A percentile compares a stretch with the other conserved stretches of the same genome.
Conservation (phyloP, 2,113 vertebrate species). For the Asarcornis scutulata region DNA sequence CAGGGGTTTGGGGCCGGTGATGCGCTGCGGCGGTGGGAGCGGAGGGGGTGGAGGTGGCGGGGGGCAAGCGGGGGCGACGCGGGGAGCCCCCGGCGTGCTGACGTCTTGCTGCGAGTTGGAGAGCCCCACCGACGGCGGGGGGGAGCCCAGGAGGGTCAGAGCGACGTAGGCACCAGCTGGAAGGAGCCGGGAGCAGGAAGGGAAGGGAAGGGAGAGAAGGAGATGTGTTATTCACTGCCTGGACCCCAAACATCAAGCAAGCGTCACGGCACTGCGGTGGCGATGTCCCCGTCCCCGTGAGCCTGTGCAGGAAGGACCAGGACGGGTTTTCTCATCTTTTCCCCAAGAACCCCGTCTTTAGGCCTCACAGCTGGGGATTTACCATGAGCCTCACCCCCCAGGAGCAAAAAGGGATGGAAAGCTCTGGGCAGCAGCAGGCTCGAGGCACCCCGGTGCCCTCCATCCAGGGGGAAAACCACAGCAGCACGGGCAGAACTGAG, state of each 20-base stretch:
- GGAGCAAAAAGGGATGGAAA: neutral
- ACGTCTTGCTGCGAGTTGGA: constrained; percentile 59
- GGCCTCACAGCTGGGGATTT: neutral
- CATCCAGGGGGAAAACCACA: too few species aligned
- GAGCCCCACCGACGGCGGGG: constrained; percentile 57
- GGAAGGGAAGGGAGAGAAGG: too few species aligned
- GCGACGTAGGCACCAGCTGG: constrained; percentile 90
- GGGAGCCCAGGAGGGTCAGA: constrained; percentile 89
- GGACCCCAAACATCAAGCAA: accelerated
- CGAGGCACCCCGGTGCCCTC: too few species aligned
- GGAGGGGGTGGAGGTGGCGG: constrained; percentile 78
- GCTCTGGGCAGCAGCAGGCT: neutral
- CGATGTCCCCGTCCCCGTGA: neutral
- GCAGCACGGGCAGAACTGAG: too few species aligned
- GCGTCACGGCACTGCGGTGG: neutral
- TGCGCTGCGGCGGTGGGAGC: constrained; percentile 80
- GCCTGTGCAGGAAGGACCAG: neutral
- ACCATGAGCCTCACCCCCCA: neutral
- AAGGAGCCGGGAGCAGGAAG: neutral
- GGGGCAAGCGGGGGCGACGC: constrained; percentile 66
- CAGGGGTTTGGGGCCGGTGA: constrained; percentile 88
- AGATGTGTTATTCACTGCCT: accelerated
- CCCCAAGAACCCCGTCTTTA: neutral
- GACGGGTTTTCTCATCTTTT: neutral
- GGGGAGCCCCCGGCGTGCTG: constrained; percentile 58